Base-by-base conservation (phyloP, 2,113 vertebrate genomes). In the Aphyosemion australe region DNA sequence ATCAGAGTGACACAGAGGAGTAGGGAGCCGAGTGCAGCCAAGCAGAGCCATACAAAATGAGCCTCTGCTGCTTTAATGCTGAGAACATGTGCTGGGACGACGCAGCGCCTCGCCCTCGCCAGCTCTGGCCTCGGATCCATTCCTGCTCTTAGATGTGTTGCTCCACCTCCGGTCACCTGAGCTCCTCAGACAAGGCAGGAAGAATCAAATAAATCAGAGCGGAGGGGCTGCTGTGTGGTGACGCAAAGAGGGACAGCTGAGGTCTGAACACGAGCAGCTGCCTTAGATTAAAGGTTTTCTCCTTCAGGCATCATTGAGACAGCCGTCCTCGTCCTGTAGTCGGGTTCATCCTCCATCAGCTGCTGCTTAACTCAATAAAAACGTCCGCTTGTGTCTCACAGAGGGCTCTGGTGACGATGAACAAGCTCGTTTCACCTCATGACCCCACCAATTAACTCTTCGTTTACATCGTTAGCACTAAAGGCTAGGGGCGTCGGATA, bases 41-140 rank as follows among this genome's bases (percentile, higher is more conserved):
- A 70, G 76, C 79, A 55, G 75, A 74, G 21, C 11, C 16, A 66
- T 37, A 65, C 55, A 78, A 67, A 79, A 67, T 52, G 67, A 78
- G 71, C 69, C 69, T 52, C 70, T 56, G 78, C 78, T 82, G 70
- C 67, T 78, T 71, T 79, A 79, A 70, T 49, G 53, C 65, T 45
- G 34, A 49, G 69, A 73, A 75, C 72, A 79, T 75, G 72, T 76
- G 63, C 69, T 7, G 32, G 58, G 62, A 73, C 54, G 67, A 74
- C 66, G 85, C 76, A 66, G 65, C 8, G 13, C 53, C 14, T 19
- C 0, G 16, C n/a, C 64, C 11, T 32, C 51, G 8, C 32, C n/a
- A 52, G 51, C 65, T 69, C 46, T 68, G 63, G 61, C 75, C 45
- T 69, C 47, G 52, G 61, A 72, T 64, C 42, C 5, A 51, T 52